These are phyloP conservation scores for Spinibarbus caldwelli DNA, from an alignment of 2,797 vertebrate species.

Conservation along the genomic window DNA sequence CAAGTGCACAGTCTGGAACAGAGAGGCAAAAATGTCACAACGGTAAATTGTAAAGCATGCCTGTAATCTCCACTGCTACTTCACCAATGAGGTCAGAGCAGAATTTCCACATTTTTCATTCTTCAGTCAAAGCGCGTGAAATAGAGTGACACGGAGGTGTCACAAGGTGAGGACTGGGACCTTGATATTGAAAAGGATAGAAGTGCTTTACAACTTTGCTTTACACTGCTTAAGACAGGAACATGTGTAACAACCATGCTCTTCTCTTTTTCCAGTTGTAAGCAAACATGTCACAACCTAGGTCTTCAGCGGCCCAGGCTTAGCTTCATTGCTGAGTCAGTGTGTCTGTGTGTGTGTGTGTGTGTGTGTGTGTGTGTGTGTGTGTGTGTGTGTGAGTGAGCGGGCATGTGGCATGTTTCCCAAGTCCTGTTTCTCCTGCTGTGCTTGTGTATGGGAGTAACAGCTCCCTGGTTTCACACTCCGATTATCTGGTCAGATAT, in stretches of 20 bases:
- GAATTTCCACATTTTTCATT: background rate
- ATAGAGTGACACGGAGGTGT: background rate
- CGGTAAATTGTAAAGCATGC: constrained; percentile 9
- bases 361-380: no score
- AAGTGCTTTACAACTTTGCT: background rate
- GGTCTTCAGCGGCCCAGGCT: background rate
- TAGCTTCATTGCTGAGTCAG: constrained; percentile 2
- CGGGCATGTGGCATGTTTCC: background rate
- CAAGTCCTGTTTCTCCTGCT: constrained; percentile 28
- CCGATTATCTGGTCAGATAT: constrained; percentile 56
- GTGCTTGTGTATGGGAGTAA: constrained; percentile 36
- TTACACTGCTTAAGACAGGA: background rate
- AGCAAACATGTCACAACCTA: background rate
- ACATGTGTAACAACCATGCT: background rate
- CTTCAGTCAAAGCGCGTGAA: background rate
- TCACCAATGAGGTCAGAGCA: background rate
- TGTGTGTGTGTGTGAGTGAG: background rate
- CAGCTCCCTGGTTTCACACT: constrained; percentile 53
- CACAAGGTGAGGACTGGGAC: background rate
- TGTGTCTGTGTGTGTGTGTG: no score
- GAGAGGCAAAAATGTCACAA: constrained; percentile 40
- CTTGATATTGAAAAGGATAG: background rate
- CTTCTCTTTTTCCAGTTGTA: background rate
- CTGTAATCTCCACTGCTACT: background rate
- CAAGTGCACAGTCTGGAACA: constrained; percentile 23